Evolutionary conservation across 2,888 invertebrate genomes (phyloP).

Genomic region (Drosophila formosana): DNA sequence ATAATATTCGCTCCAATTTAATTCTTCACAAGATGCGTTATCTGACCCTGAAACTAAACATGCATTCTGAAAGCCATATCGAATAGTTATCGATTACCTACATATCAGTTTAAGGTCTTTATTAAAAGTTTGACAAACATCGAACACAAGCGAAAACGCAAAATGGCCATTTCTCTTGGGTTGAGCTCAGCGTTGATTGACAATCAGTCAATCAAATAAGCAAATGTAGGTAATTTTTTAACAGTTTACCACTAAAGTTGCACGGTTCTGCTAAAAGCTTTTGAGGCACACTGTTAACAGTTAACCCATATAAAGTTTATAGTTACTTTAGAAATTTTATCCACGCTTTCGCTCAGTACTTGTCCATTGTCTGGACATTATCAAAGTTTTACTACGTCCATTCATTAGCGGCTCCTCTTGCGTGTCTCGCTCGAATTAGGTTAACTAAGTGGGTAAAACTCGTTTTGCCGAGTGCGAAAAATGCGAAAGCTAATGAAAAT

Average conservation of each 20-base stretch:
- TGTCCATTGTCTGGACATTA: constrained; percentile 32
- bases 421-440: constrained; percentile 71
- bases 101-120: no score
- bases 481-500: constrained; percentile 66
- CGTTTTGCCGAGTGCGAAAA: constrained; percentile 38
- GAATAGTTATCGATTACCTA: no score
- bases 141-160: no score
- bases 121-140: no score
- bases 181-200: not conserved
- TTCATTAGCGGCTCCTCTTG: constrained; percentile 60
- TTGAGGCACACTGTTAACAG: not conserved
- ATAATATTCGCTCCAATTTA: no score
- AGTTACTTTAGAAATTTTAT: not conserved
- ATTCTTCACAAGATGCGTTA: no score
- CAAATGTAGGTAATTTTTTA: not conserved
- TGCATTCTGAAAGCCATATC: no score
- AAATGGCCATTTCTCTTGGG: not conserved
- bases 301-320: not conserved
- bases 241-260: not conserved
- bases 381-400: constrained; percentile 50
- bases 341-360: not conserved
- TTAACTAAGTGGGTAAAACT: constrained; percentile 73
- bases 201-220: not conserved
- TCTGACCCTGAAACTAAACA: no score
- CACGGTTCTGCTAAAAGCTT: not conserved